Evolutionary conservation across 2,113 vertebrate species (phyloP).

Genomic region (Todiramphus saurophagus): DNA sequence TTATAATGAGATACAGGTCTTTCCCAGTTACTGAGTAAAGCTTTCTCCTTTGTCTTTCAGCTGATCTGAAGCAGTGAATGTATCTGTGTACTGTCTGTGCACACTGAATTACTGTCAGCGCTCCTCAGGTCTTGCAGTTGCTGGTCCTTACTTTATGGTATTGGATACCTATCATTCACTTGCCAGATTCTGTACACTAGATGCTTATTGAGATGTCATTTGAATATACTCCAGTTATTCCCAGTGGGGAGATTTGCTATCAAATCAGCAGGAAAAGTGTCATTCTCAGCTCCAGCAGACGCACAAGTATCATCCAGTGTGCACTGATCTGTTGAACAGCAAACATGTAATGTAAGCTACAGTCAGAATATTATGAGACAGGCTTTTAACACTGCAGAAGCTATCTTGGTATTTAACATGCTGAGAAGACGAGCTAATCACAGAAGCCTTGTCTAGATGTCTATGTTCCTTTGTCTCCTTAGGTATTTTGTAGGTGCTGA

Average conservation of each 20-base stretch:
- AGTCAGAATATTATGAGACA: neutral
- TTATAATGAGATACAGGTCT: neutral
- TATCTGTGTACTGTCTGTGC: neutral
- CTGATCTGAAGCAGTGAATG: neutral
- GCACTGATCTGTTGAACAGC: constrained; percentile 17
- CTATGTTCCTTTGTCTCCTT: neutral
- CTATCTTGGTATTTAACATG: neutral
- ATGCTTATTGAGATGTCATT: neutral
- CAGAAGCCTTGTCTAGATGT: neutral
- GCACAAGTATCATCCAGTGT: neutral
- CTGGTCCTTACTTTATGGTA: neutral
- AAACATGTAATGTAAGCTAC: neutral
- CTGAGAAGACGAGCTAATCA: constrained; percentile 23
- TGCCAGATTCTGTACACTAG: neutral
- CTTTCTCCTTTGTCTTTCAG: neutral
- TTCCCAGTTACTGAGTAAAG: neutral
- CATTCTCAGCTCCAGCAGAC: neutral
- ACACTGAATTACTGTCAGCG: neutral
- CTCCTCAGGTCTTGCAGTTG: neutral
- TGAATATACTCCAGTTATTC: neutral
- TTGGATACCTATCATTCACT: neutral
- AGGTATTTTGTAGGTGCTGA: constrained; percentile 28
- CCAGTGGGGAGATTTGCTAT: neutral
- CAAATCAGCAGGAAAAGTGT: neutral
- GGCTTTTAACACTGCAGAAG: neutral